Evolutionary conservation across 2,113 vertebrate genomes (phyloP), one percentile per base, ranked within the genome.

Genomic region (Triplophysa dalaica): DNA sequence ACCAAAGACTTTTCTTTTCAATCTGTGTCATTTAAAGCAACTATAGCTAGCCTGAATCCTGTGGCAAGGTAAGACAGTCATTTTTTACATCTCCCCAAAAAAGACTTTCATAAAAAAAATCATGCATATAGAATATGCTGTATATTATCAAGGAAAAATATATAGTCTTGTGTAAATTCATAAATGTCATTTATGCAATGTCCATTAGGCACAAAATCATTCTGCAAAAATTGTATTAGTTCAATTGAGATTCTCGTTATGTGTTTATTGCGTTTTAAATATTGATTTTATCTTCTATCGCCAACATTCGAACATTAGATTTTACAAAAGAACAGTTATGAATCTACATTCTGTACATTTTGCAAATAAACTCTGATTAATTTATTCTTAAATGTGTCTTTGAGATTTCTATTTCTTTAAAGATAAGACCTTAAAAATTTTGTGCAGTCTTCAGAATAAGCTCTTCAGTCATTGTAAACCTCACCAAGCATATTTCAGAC

Each of bases 11-110:
- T 48, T 58, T 45, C 48, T 16, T 60, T 73, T 61, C 41, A 43
- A 75, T 22, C 41, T 4, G 21, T 50, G 22, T 74, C 33, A n/a
- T 75, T 75, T 75, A 75, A 75, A 48, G 7, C 22, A 50, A 22
- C 24, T n/a, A 8, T 2, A 50, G 21, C 29, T 58, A 50, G 73
- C 38, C 48, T 75, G 58, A 48, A 19, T 63, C 21, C 21, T 73
- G 70, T 43, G 29, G 21, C n/a, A 17, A n/a, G 54, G 54, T 58
- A 58, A 58, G 54, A 21, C 54, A 58, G 16, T 58, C 1, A 58
- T n/a, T 58, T 58, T n/a, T 21, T n/a, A 58, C 54, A 58, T 0
- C 19, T 9, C 19, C 21, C n/a, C 19, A 21, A 10, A 2, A 17
- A 54, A 21, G n/a, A 58, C n/a, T n/a, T 58, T 58, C n/a, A 58